Percentiles rank a stretch among this genome's conserved stretches.
Evolutionary conservation across 2,888 invertebrate genomes (phyloP).

Genomic region (Phytoseiulus persimilis): DNA sequence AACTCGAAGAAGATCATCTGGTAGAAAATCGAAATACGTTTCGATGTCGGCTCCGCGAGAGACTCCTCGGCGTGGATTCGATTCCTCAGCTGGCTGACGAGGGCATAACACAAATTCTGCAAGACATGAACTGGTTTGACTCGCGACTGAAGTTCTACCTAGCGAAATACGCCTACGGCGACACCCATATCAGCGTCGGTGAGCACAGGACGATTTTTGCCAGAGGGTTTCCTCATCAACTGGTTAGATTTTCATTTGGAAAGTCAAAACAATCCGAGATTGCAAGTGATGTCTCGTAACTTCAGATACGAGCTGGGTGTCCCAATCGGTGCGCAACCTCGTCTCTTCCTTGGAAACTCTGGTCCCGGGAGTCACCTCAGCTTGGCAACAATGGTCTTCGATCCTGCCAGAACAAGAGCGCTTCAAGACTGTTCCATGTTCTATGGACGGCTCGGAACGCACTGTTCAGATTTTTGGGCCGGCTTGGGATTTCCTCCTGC

Average conservation of each 20-base stretch:
- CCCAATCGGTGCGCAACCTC: conserved; percentile 21
- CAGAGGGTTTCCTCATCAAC: neutral
- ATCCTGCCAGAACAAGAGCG: conserved; percentile 11
- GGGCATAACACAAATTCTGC: conserved; percentile 18
- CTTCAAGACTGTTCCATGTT: conserved; percentile 24
- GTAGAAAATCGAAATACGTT: conserved; percentile 9
- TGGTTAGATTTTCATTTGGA: neutral
- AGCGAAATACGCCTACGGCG: conserved; percentile 24
- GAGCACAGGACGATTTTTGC: neutral
- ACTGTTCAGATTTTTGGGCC: conserved; percentile 15
- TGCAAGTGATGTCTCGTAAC: neutral
- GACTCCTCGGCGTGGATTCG: neutral
- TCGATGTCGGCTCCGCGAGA: neutral
- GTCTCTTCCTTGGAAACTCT: conserved; percentile 27
- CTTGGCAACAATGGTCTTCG: conserved; percentile 19
- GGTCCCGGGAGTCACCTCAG: neutral
- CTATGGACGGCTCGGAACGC: conserved; percentile 22
- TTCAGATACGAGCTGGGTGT: conserved; percentile 28
- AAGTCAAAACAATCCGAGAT: neutral
- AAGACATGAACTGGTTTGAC: conserved; percentile 35
- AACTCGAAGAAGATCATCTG: conserved; percentile 24
- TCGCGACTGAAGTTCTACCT: conserved; percentile 29
- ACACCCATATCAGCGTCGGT: conserved; percentile 36
- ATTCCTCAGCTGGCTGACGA: conserved; percentile 29
- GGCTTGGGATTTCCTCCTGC: conserved; percentile 22